Base-by-base conservation (phyloP, 2,113 vertebrate genomes). In the Forbesichthys agassizii region DNA sequence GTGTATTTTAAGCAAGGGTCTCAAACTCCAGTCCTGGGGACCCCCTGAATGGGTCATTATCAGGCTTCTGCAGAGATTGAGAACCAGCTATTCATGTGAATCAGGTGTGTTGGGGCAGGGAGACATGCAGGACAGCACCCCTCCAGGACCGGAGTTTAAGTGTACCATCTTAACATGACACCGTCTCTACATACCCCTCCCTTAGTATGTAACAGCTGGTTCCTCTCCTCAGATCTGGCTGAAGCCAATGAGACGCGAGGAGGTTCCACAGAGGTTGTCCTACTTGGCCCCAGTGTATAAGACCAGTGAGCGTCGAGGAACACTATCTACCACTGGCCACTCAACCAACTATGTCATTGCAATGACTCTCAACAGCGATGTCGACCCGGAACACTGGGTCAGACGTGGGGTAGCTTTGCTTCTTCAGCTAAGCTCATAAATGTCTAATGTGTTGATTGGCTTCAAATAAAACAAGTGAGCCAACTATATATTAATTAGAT, bases 261-360 rank as follows among this genome's bases (percentile, higher is more conserved):
- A 96, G 48, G 90, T 96, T 48, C 90, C 93, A 0, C 27, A 93
- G 48, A 83, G 91, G 8, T 91, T 90, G 7, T 92, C 92, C 63
- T 95, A 96, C 6, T 1, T 94, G 13, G 90, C 86, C 9, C 95
- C 95, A 0, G 64, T 96, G 67, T 97, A 96, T 75, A 96, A 98
- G 84, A 97, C 95, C 8, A 94, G 94, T 0, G 94, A 98, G 84
- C 90, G 96, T 42, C 90, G 95, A 13, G 95, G 95, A 3, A 92
- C 92, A 0, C 75, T 97, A 53, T 97, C 96, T 58, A 95, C 96
- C 33, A 96, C 94, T 0, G 95, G 95, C 4, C 95, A 96, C 51
- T 97, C 95, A 60, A 98, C 94, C 16, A 98, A 96, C 56, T 96
- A 95, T 0, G 94, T 96, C 52, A 92, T 95, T 0, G 88, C 94